These are phyloP conservation scores for Sinohyriopsis cumingii DNA, from an alignment of 2,888 invertebrate genomes.

Conservation along the genomic window DNA sequence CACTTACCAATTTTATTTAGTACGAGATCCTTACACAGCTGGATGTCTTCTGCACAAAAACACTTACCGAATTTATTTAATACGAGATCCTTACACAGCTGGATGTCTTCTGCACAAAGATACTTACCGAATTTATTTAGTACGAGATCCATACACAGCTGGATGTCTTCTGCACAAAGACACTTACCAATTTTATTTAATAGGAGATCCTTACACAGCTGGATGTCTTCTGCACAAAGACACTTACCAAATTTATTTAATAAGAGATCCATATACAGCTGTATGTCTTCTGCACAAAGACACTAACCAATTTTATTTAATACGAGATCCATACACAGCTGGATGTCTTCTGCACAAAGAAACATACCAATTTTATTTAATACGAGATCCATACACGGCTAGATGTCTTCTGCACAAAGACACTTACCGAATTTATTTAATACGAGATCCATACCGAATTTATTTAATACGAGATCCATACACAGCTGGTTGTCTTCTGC, in stretches of 20 bases:
- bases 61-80: conserved; percentile 77
- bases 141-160: conserved; percentile 86
- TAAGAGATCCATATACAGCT: conserved; percentile 86
- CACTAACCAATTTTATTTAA: conserved; percentile 77
- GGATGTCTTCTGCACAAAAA: conserved; percentile 85
- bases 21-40: conserved; percentile 86
- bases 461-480: conserved; percentile 82
- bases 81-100: conserved; percentile 86
- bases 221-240: conserved; percentile 85
- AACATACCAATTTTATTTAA: conserved; percentile 78
- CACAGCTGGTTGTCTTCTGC: conserved; percentile 90
- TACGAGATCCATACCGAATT: conserved; percentile 79
- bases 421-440: conserved; percentile 78
- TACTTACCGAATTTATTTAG: conserved; percentile 78
- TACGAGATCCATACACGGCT: conserved; percentile 86
- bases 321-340: conserved; percentile 86
- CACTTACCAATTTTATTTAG: conserved; percentile 77
- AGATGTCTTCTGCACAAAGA: conserved; percentile 85
- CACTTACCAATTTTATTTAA: conserved; percentile 77
- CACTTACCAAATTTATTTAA: conserved; percentile 77
- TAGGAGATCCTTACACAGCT: conserved; percentile 86
- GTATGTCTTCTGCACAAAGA: conserved; percentile 85
- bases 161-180: conserved; percentile 85
- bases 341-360: conserved; percentile 85
- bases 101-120: conserved; percentile 85